Evolutionary conservation across 1,140 invertebrate genomes (phyloP).

Genomic region (Papilio dardanus): DNA sequence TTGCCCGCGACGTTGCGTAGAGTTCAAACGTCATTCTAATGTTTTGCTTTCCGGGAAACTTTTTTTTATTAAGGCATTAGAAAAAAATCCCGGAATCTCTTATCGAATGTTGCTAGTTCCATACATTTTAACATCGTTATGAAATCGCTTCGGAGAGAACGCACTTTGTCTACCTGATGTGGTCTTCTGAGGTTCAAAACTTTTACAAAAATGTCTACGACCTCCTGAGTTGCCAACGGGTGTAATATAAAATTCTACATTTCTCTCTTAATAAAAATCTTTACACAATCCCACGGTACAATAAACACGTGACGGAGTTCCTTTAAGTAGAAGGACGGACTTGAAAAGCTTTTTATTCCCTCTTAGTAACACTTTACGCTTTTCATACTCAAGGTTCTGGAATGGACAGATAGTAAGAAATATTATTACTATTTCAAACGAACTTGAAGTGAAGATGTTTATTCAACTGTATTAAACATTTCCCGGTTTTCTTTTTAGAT

Average conservation of each 20-base stretch:
- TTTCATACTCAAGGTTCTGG: neutral
- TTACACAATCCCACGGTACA: neutral
- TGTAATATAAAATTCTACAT: neutral
- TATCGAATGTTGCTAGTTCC: no score
- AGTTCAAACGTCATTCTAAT: no score
- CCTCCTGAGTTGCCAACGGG: neutral
- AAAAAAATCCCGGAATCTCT: no score
- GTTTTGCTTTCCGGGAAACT: no score
- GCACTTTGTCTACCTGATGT: no score
- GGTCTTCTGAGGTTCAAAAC: no score
- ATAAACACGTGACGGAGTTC: slow-evolving; percentile 5
- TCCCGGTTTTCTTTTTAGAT: neutral
- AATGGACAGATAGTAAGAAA: neutral
- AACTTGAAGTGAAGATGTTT: neutral
- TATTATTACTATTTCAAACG: neutral
- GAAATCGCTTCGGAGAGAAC: no score
- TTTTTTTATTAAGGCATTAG: no score
- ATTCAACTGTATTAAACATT: neutral
- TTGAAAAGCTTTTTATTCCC: slow-evolving; percentile 15
- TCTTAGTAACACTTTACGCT: slow-evolving; percentile 21
- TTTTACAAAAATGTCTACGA: neutral
- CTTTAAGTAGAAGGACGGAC: neutral
- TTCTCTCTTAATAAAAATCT: neutral
- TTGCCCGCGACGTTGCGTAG: no score
- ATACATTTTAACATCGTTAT: no score